Base-by-base conservation (phyloP, 2,113 vertebrate species). In the Coracopsis vasa region DNA sequence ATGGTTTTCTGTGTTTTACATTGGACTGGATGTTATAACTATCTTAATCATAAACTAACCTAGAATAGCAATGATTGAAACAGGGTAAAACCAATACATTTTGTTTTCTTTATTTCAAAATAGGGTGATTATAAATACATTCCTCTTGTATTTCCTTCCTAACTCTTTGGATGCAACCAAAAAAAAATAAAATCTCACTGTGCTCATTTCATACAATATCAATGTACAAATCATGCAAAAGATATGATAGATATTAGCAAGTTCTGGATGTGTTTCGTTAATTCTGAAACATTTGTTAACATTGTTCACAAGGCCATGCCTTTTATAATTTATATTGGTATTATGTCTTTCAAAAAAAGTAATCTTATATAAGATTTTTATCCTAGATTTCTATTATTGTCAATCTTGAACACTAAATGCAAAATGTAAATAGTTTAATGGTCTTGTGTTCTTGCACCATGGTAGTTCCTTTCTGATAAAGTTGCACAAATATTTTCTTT, bases 91-190 rank as follows among this genome's bases (percentile, higher is more conserved):
- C 71, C 86, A 97, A 97, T 97, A 97, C 28, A 84, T 95, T 98
- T 94, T 92, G 20, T 97, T 97, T 97, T 97, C 88, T 97, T 96
- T 98, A 98, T 98, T 98, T 97, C 92, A 98, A 98, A 98, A 98
- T 98, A 98, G 80, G 96, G 88, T 95, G 62, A 96, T 97, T 97
- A 97, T 98, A 97, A 98, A 98, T 98, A 98, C 97, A 98, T 96
- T 98, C 95, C 97, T 96, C 33, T 95, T 95, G 92, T 97, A 97
- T 89, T 96, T 97, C 88, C 96, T 98, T 96, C 95, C 94, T 95
- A 97, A 86, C 65, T 98, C 97, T 98, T 98, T 98, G 96, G 98
- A 98, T 97, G 95, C 78, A 91, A 98, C 69, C 11, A 61, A 64
- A 80, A 83, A 65, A 71, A 50, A 71, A 65, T 69, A 48, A 66